Percentiles rank a stretch among this genome's conserved stretches.
Evolutionary conservation across 2,888 invertebrate species (phyloP).

Genomic region (Stratiomys singularior): DNA sequence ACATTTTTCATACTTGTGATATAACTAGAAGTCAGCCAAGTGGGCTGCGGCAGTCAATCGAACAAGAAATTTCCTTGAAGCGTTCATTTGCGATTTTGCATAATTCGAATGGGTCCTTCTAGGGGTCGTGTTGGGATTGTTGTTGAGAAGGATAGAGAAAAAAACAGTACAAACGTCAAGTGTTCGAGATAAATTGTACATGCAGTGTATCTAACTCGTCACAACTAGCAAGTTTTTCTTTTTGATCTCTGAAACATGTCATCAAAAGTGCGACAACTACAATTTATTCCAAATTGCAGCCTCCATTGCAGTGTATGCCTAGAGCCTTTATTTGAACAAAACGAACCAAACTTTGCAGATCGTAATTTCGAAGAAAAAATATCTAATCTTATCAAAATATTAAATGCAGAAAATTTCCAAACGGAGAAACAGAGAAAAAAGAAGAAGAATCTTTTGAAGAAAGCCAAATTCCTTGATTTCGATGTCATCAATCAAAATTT

Average conservation of each 20-base stretch:
- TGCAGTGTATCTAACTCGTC: slow-evolving; percentile 15
- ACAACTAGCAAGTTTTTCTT: slow-evolving; percentile 1
- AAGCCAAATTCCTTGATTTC: background rate
- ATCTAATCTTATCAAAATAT: background rate
- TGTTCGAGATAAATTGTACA: slow-evolving; percentile 41
- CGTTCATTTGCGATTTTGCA: too few relatives aligned
- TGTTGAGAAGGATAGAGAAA: background rate
- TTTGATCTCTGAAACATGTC: background rate
- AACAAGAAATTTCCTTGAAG: too few relatives aligned
- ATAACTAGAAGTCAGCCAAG: too few relatives aligned
- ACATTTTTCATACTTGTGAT: background rate
- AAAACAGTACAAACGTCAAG: slow-evolving; percentile 17
- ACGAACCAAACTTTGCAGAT: slow-evolving; percentile 31
- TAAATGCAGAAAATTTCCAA: background rate
- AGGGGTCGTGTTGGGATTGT: too few relatives aligned
- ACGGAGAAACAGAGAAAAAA: slow-evolving; percentile 7
- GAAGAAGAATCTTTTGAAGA: background rate
- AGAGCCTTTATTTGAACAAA: slow-evolving; percentile 50
- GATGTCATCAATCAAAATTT: slow-evolving; percentile 11
- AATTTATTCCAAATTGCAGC: slow-evolving; percentile 54
- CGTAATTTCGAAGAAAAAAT: slow-evolving; percentile 9
- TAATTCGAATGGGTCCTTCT: too few relatives aligned
- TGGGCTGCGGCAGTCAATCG: too few relatives aligned
- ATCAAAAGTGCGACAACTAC: slow-evolving; percentile 17
- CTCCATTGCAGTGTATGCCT: slow-evolving; percentile 57